Evolutionary conservation across 2,113 vertebrate species (phyloP), one percentile per base, ranked within the genome.

Genomic region (Mugil cephalus): DNA sequence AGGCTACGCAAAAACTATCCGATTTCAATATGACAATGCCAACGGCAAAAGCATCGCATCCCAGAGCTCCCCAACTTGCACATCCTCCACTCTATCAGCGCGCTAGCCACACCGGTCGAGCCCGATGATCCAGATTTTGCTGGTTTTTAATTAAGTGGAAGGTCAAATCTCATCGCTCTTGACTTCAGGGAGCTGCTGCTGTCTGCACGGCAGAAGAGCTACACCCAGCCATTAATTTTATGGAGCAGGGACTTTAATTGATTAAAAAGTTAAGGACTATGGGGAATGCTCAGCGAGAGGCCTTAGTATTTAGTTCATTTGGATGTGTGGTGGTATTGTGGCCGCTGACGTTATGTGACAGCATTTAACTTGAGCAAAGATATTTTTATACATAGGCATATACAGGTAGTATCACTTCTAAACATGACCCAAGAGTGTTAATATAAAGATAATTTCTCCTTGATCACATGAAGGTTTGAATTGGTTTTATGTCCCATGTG

Each of bases 111-210:
- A 65, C 64, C 74, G 58, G 78, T 84, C 69, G 47, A 61, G 48
- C 82, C 74, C 40, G 79, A 86, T 89, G 93, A 92, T 91, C 90
- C 78, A 90, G 90, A 91, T 93, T 92, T 78, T 68, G 76, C 89
- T 90, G 89, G 86, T 93, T 94, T 92, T 94, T 94, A 94, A 94
- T 94, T 93, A 94, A 94, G 82, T 88, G 87, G 86, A 90, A 91
- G 91, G 91, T 94, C 93, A 92, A 92, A 88, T 90, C 88, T 90
- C 90, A 91, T 86, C 42, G 74, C 91, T 79, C 74, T 74, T 77
- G 85, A 87, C 91, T 92, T 91, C 68, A 61, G 93, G 90, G 93
- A 93, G 83, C 86, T 60, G 79, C 76, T 74, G 83, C 87, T 83
- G 85, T 92, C 87, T 92, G 84, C 73, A 82, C 67, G 82, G 85